These are phyloP conservation scores for Trematomus loennbergii DNA, from an alignment of 2,113 vertebrate species.

Conservation along the genomic window DNA sequence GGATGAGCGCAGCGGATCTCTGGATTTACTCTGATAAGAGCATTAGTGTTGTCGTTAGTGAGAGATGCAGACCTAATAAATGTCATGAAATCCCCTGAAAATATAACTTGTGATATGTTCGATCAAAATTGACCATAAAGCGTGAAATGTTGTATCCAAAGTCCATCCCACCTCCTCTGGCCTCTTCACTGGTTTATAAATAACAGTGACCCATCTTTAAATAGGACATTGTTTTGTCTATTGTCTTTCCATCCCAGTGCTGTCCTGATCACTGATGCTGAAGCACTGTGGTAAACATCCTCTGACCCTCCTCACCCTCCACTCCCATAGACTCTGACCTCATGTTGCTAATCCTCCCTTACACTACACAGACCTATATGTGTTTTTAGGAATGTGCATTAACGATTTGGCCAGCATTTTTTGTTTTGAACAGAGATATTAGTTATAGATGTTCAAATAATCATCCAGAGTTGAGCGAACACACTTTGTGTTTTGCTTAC, in stretches of 20 bases:
- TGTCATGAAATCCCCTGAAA: slow-evolving; percentile 2
- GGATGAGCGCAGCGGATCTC: not conserved
- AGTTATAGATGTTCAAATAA: not conserved
- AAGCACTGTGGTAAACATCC: slow-evolving; percentile 76
- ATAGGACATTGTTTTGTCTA: slow-evolving; percentile 77
- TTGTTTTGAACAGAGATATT: not conserved
- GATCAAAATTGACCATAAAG: not conserved
- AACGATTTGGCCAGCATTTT: not conserved
- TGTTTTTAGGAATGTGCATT: not conserved
- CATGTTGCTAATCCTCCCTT: slow-evolving; percentile 17
- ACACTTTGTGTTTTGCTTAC: not conserved
- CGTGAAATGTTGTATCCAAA: not conserved
- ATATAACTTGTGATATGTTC: not conserved
- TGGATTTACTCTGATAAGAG: slow-evolving; percentile 35
- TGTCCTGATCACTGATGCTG: slow-evolving; percentile 65
- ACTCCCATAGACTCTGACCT: slow-evolving; percentile 31
- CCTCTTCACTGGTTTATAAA: slow-evolving; percentile 56
- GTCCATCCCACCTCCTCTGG: slow-evolving; percentile 16
- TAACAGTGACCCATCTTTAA: slow-evolving; percentile 73
- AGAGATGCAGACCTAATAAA: not conserved
- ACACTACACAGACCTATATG: not conserved
- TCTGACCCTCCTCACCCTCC: slow-evolving; percentile 46
- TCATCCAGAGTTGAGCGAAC: not conserved
- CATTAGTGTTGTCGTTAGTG: slow-evolving; percentile 11
- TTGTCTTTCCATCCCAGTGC: slow-evolving; percentile 66